Evolutionary conservation across 2,113 vertebrate species (phyloP).

Genomic region (Grallaria varia): DNA sequence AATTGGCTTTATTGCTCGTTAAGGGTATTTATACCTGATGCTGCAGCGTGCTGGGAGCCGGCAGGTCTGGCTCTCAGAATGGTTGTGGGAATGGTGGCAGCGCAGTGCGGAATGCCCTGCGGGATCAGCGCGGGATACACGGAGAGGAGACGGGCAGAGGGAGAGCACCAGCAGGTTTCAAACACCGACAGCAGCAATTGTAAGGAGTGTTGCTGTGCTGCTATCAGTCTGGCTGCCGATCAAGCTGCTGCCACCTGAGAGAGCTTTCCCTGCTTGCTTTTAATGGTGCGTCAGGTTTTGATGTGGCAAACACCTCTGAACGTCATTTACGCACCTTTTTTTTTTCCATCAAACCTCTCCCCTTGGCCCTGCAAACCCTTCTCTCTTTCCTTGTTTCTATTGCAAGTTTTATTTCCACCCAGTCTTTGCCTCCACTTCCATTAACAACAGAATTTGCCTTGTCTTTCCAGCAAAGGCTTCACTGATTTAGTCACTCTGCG

Average conservation of each 20-base stretch:
- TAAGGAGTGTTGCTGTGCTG: neutral
- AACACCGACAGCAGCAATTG: neutral
- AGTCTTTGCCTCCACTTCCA: too few relatives aligned
- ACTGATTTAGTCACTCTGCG: neutral
- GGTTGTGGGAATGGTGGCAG: neutral
- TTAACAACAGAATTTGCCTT: too few relatives aligned
- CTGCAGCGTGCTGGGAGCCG: neutral
- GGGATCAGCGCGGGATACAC: neutral
- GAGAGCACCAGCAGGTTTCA: neutral
- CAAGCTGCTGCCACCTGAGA: neutral
- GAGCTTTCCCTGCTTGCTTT: neutral
- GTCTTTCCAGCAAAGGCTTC: neutral
- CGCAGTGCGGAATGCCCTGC: neutral
- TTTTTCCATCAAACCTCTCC: neutral
- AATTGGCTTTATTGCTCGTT: neutral
- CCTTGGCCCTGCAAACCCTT: neutral
- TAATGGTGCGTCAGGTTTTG: neutral
- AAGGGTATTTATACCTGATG: neutral
- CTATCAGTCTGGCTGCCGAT: neutral
- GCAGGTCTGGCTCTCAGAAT: neutral
- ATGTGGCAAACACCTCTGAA: neutral
- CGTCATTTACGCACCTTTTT: neutral
- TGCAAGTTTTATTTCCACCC: neutral
- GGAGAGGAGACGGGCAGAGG: neutral
- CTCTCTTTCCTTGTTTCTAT: neutral